These are phyloP conservation scores for Plecturocebus donacophilus DNA, from an alignment of 2,113 vertebrate genomes.

Conservation along the genomic window DNA sequence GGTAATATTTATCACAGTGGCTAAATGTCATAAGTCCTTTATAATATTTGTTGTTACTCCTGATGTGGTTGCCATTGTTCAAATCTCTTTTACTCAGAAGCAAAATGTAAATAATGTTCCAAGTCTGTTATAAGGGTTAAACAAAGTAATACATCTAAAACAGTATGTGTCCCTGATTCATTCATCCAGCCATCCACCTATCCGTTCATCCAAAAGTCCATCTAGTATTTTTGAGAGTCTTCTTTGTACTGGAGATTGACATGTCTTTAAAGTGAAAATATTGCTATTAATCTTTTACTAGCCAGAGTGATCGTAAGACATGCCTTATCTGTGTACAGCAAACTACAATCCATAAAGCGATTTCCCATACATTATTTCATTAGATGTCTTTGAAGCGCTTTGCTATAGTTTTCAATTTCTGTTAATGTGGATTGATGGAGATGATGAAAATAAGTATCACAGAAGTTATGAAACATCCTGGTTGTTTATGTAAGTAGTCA, in stretches of 20 bases:
- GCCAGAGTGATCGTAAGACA: not conserved
- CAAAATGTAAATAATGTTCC: not conserved
- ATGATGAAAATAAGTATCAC: not conserved
- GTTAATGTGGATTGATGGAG: not conserved
- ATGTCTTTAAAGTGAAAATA: not conserved
- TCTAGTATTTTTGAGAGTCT: not conserved
- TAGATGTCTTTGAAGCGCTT: not conserved
- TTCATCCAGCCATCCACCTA: not conserved
- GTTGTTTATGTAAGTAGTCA: not conserved
- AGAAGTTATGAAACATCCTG: not conserved
- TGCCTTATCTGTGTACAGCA: not conserved
- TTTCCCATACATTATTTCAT: not conserved
- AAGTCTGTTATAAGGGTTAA: not conserved
- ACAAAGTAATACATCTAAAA: not conserved
- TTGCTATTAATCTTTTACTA: not conserved
- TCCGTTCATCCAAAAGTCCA: not conserved
- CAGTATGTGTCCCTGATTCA: not conserved
- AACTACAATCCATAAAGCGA: not conserved
- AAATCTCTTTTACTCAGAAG: not conserved
- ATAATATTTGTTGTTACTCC: not conserved
- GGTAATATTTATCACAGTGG: not conserved
- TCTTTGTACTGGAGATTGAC: not conserved
- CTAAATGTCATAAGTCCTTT: not conserved
- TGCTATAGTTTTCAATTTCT: not conserved
- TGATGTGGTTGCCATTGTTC: not conserved